These are phyloP conservation scores for Syrmaticus mikado DNA, from an alignment of 2,113 vertebrate species.

Conservation along the genomic window DNA sequence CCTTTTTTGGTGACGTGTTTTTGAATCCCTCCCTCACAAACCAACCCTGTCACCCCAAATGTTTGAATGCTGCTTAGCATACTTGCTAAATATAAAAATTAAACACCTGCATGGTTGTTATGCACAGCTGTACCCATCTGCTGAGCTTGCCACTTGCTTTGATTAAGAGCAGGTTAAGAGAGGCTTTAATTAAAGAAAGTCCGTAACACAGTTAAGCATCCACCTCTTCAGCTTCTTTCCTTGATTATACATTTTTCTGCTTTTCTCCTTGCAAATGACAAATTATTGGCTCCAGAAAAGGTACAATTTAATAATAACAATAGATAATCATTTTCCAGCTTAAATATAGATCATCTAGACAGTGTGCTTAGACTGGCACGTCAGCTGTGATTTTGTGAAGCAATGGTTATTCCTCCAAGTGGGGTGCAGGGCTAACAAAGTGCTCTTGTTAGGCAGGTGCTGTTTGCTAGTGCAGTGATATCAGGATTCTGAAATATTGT, in stretches of 20 bases:
- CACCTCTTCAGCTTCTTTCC: constrained; percentile 10
- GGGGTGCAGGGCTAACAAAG: background rate
- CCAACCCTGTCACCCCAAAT: background rate
- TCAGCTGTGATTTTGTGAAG: background rate
- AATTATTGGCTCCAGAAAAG: background rate
- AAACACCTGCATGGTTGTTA: constrained; percentile 64
- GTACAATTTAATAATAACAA: background rate
- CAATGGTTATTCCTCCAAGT: background rate
- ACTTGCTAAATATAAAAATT: constrained; percentile 46
- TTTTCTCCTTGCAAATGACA: constrained; percentile 18
- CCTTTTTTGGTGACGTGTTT: background rate
- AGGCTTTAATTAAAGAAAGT: constrained; percentile 63
- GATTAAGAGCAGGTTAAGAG: constrained; percentile 68
- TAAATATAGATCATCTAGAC: background rate
- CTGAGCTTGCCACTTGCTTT: constrained; percentile 58
- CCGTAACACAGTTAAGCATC: constrained; percentile 24
- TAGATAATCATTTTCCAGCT: background rate
- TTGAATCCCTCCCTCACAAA: background rate
- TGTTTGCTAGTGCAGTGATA: background rate
- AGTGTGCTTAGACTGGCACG: background rate
- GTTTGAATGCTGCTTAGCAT: background rate
- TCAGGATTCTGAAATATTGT: accelerated
- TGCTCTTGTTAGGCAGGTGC: background rate
- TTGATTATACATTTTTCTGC: constrained; percentile 46
- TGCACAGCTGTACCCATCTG: constrained; percentile 65